A percentile compares a stretch with the other conserved stretches of the same genome.
These are phyloP conservation scores for Campoletis raptor DNA, from an alignment of 2,888 invertebrate species.

Conservation along the genomic window DNA sequence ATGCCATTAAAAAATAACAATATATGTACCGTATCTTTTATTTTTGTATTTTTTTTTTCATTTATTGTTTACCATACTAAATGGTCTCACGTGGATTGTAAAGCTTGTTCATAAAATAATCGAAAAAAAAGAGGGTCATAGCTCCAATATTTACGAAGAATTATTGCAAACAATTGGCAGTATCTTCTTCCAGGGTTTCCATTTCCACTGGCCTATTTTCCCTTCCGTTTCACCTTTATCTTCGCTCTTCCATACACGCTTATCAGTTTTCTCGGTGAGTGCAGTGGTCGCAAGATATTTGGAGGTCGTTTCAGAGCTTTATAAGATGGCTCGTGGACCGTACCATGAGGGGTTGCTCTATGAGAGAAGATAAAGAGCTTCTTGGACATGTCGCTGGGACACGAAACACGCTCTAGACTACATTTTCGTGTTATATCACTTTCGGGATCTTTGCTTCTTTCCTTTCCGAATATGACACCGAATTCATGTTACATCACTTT, in stretches of 20 bases:
- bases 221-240: conserved; percentile 19
- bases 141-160: conserved; percentile 34
- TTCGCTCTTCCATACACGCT: conserved; percentile 22
- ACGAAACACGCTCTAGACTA: conserved; percentile 18
- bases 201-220: conserved; percentile 36
- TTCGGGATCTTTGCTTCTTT: neutral
- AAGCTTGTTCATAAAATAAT: conserved; percentile 7
- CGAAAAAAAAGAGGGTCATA: conserved; percentile 10
- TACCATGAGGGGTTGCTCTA: conserved; percentile 9
- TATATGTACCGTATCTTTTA: neutral
- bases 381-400: neutral
- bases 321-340: conserved; percentile 17
- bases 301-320: conserved; percentile 48
- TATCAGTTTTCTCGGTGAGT: conserved; percentile 46
- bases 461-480: neutral
- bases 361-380: conserved; percentile 11
- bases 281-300: conserved; percentile 50
- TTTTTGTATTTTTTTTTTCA: neutral
- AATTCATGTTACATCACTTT: neutral
- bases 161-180: conserved; percentile 30
- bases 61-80: neutral
- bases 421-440: neutral
- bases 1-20: neutral
- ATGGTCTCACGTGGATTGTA: neutral
- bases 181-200: conserved; percentile 2